Conservation (phyloP, 2,888 invertebrate genomes). For the Mactromeris polynyma region DNA sequence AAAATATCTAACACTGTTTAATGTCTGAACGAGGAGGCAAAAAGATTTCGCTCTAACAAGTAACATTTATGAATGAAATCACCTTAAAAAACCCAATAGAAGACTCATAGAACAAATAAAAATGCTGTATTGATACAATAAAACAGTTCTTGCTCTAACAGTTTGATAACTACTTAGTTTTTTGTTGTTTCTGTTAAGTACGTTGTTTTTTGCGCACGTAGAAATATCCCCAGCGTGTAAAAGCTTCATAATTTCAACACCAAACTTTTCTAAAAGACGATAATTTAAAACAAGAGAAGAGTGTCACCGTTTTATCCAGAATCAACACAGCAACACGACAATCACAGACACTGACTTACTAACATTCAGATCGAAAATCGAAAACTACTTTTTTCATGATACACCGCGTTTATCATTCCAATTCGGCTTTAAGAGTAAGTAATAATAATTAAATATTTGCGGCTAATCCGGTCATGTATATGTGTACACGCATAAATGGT, state of each 20-base stretch:
- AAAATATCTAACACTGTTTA: neutral
- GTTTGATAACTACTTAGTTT: neutral
- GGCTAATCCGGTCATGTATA: neutral
- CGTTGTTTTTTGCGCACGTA: neutral
- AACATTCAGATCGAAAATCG: neutral
- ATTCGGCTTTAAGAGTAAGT: neutral
- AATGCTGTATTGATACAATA: neutral
- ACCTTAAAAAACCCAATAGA: neutral
- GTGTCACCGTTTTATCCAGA: neutral
- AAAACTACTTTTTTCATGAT: neutral
- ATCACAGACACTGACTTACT: neutral
- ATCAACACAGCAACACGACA: neutral
- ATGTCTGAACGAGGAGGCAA: neutral
- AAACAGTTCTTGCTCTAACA: neutral
- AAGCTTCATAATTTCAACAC: no score
- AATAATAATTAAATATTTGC: slow-evolving; percentile 20
- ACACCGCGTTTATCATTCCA: neutral
- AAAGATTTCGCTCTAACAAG: neutral
- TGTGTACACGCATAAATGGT: slow-evolving; percentile 29
- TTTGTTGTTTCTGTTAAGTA: neutral
- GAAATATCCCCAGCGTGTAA: no score
- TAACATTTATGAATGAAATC: slow-evolving; percentile 7
- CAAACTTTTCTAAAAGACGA: no score
- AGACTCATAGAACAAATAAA: neutral
- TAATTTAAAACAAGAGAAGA: no score